phyloP scores from a whole-genome alignment of 2,797 vertebrate species.

The Rhadinocentrus ornatus region DNA sequence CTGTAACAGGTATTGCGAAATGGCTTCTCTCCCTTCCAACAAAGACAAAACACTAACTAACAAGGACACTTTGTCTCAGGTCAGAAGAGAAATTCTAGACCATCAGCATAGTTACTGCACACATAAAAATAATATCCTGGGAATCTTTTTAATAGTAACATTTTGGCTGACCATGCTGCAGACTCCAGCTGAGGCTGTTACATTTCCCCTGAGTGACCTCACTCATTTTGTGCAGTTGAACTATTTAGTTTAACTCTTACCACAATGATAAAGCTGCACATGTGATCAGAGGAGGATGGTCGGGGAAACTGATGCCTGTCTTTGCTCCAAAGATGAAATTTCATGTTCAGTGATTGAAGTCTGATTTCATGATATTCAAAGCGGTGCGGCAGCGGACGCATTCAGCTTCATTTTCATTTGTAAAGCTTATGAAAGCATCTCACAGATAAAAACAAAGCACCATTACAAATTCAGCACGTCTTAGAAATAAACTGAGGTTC shows the following conservation, averaged over 20 bases:
- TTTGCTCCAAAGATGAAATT: constrained; percentile 79
- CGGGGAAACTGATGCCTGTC: constrained; percentile 78
- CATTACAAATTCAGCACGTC: constrained; percentile 50
- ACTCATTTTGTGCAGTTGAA: constrained; percentile 60
- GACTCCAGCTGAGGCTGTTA: constrained; percentile 44
- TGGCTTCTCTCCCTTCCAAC: not conserved
- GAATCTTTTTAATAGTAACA: constrained; percentile 24
- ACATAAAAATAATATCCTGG: constrained; percentile 22
- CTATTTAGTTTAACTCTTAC: constrained; percentile 66
- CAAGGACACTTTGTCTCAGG: not conserved
- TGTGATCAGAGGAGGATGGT: constrained; percentile 72
- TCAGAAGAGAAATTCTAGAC: constrained; percentile 26
- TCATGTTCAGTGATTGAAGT: constrained; percentile 80
- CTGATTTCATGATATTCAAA: constrained; percentile 75
- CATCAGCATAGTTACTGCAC: constrained; percentile 12
- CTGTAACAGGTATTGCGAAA: constrained; percentile 13
- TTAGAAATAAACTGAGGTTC: constrained; percentile 34
- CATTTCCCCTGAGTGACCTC: constrained; percentile 57
- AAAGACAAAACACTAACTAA: constrained; percentile 10
- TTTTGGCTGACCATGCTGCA: not conserved
- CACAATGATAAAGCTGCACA: constrained; percentile 74
- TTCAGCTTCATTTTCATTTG: constrained; percentile 72
- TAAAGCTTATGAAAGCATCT: constrained; percentile 60
- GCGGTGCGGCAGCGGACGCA: constrained; percentile 76
- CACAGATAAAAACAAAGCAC: constrained; percentile 69